Percentiles rank a stretch among this genome's conserved stretches.
Evolutionary conservation across 2,888 invertebrate species (phyloP).

Genomic region (Cephus pulcher): DNA sequence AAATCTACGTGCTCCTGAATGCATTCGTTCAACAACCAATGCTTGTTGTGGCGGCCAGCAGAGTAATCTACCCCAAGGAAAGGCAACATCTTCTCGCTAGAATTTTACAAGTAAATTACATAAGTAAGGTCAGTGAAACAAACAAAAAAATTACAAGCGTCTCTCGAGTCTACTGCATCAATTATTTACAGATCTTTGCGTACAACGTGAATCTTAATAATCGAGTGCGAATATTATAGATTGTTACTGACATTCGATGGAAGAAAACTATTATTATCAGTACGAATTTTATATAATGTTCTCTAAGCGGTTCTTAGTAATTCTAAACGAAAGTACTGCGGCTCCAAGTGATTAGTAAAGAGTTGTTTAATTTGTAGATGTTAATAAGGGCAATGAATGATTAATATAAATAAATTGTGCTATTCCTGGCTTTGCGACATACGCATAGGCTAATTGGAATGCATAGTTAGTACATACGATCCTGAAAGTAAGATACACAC

Average conservation of each 20-base stretch:
- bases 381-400: background rate
- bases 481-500: background rate
- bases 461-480: background rate
- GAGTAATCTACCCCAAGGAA: conserved; percentile 83
- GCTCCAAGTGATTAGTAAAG: background rate
- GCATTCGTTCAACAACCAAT: conserved; percentile 92
- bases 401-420: background rate
- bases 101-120: conserved; percentile 14
- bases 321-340: background rate
- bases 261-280: background rate
- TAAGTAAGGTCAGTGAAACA: background rate
- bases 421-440: background rate
- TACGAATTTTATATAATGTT: background rate
- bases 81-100: conserved; percentile 62
- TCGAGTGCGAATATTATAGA: background rate
- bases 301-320: background rate
- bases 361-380: background rate
- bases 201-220: background rate
- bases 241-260: background rate
- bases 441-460: background rate
- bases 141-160: background rate
- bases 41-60: conserved; percentile 86
- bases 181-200: background rate
- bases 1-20: conserved; percentile 92
- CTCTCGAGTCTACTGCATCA: background rate